Evolutionary conservation across 64 coral and sea anemone species (phyloP).

Genomic region (Dendrophyllia cribrosa): DNA sequence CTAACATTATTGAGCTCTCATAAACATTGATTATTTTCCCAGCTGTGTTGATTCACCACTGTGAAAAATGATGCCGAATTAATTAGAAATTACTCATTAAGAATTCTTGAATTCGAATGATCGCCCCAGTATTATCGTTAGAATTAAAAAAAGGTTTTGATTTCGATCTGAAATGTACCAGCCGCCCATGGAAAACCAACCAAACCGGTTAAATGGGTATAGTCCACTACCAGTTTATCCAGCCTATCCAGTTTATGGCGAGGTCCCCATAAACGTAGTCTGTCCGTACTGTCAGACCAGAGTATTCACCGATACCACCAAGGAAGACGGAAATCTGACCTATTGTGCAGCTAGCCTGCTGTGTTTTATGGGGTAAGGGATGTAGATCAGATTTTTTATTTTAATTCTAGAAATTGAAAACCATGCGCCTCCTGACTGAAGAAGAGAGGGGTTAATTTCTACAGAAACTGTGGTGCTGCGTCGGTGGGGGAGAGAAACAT

Average conservation of each 20-base stretch:
- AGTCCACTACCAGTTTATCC: background rate
- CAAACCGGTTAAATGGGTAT: constrained; percentile 3
- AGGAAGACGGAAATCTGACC: constrained; percentile 89
- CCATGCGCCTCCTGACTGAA: too few species aligned
- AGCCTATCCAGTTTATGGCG: constrained; percentile 85
- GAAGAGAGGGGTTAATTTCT: too few species aligned
- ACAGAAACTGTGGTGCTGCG: too few species aligned
- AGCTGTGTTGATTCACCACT: constrained; percentile 33
- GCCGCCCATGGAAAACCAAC: constrained; percentile 63
- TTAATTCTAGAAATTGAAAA: too few species aligned
- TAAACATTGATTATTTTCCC: background rate
- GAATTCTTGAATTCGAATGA: background rate
- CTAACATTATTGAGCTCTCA: too few species aligned
- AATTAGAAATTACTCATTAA: background rate
- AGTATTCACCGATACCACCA: constrained; percentile 76
- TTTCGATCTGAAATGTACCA: constrained; percentile 43
- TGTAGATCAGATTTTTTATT: background rate
- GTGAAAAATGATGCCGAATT: background rate
- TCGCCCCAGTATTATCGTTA: too few species aligned
- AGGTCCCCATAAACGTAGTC: constrained; percentile 69
- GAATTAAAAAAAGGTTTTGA: background rate
- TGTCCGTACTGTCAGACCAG: constrained; percentile 91
- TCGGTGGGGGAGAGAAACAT: too few species aligned
- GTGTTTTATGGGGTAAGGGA: constrained; percentile 87
- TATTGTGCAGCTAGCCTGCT: constrained; percentile 76